Evolutionary conservation across 2,113 vertebrate genomes (phyloP), one percentile per base, ranked within the genome.

Genomic region (Pteropus alecto): DNA sequence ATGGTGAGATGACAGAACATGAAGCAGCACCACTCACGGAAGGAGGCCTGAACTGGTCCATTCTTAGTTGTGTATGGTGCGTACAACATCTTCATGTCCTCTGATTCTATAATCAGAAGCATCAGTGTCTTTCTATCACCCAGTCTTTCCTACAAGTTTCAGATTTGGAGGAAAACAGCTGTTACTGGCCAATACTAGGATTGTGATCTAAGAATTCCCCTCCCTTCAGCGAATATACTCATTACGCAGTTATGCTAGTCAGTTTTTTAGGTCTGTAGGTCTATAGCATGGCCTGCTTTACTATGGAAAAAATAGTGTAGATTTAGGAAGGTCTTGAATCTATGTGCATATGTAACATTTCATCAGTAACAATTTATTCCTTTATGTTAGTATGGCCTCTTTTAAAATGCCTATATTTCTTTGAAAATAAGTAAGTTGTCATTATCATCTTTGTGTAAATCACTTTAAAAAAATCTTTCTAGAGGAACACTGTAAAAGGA

Each of bases 371-470:
- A 74, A 84, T 79, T 89, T 78, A 48, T 16, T 79, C 18, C 41
- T 93, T 82, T 81, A 6, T 89, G 54, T 89, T 93, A 63, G 18
- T 87, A 7, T 30, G 77, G 9, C 28, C 35, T 79, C 33, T 87
- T 93, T 88, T 46, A 54, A 95, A 90, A 92, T 78, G 22, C 3
- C 21, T 68, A 0, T 43, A 56, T 85, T 78, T 82, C 76, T 77
- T 94, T 87, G 38, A 93, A 90, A 96, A 77, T 71, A 88, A 91
- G 22, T 54, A 82, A 82, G 51, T 79, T 93, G n/a, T 76, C 65
- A 41, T 81, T 85, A 90, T 90, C 78, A 76, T 81, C 51, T 93
- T 81, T 90, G n/a, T 82, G 10, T 73, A 54, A 61, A 82, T 73
- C 24, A 96, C 13, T 82, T 82, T 13, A 6, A 70, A 92, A 88